A percentile compares a stretch with the other conserved stretches of the same genome.
phyloP scores from a whole-genome alignment of 2,888 invertebrate species.

The Lingula anatina region DNA sequence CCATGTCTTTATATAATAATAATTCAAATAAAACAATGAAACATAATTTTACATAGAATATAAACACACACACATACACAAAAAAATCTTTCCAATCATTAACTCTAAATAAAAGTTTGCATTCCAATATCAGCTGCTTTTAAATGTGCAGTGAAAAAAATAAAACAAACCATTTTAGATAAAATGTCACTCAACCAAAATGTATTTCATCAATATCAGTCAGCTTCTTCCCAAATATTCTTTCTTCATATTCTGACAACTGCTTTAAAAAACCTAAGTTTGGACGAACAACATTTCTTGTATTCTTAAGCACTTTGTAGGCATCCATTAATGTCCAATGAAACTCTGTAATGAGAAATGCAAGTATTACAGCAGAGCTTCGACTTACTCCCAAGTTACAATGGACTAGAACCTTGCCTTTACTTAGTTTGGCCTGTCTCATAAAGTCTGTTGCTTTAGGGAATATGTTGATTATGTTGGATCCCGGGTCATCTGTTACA shows the following conservation, averaged over 20 bases:
- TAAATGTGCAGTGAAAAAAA: too few relatives aligned
- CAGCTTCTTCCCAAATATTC: slow-evolving; percentile 16
- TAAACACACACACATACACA: too few relatives aligned
- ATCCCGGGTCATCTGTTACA: not conserved
- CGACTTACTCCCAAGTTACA: not conserved
- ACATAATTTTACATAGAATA: too few relatives aligned
- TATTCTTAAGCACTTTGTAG: not conserved
- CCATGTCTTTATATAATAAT: too few relatives aligned
- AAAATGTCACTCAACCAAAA: not conserved
- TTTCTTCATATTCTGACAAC: slow-evolving; percentile 35
- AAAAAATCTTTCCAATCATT: too few relatives aligned
- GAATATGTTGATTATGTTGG: not conserved
- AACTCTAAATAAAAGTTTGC: too few relatives aligned
- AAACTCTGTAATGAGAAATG: not conserved
- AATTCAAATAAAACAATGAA: slow-evolving; percentile 58
- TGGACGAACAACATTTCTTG: slow-evolving; percentile 13
- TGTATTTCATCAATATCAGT: slow-evolving; percentile 19
- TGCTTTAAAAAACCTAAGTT: slow-evolving; percentile 40
- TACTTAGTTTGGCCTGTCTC: not conserved
- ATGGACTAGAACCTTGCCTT: not conserved
- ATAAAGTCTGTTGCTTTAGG: not conserved
- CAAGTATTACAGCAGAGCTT: not conserved
- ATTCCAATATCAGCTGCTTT: too few relatives aligned
- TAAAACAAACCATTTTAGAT: not conserved
- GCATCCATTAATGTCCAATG: not conserved